Conservation (phyloP, 2,888 invertebrate genomes). For the Microplitis manilae region DNA sequence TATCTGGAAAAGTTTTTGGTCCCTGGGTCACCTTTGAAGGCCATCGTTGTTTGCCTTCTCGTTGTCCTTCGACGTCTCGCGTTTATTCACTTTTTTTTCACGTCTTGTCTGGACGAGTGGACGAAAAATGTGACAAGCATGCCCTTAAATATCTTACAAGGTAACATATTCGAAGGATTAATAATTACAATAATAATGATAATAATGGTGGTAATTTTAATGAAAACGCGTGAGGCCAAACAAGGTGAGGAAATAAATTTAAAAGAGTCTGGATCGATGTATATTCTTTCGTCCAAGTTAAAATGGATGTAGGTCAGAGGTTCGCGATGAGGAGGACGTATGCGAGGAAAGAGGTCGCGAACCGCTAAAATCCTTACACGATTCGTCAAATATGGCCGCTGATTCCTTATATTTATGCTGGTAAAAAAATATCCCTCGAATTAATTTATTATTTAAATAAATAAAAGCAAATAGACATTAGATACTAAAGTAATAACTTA, state of each 20-base stretch:
- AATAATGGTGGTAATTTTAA: neutral
- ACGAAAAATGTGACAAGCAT: neutral
- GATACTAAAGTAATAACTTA: neutral
- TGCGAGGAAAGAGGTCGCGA: conserved; percentile 26
- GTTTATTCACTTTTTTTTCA: conserved; percentile 15
- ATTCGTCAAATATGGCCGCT: neutral
- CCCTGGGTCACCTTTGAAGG: conserved; percentile 21
- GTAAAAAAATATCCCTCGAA: too few relatives aligned
- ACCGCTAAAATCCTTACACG: conserved; percentile 14
- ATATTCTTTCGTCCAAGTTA: conserved; percentile 34
- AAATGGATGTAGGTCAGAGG: conserved; percentile 43
- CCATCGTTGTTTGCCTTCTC: conserved; percentile 16
- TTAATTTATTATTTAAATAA: too few relatives aligned
- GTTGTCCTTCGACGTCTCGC: conserved; percentile 18
- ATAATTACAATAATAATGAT: too few relatives aligned
- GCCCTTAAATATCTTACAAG: neutral
- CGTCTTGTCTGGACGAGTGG: neutral
- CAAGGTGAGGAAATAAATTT: neutral
- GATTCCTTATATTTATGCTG: neutral
- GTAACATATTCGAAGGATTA: too few relatives aligned
- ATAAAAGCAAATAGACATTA: too few relatives aligned
- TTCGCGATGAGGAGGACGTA: conserved; percentile 27
- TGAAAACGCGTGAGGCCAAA: neutral
- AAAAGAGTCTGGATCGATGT: conserved; percentile 36
- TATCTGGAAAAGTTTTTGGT: neutral